Conservation (phyloP, 1,140 invertebrate genomes). For the Aphis craccivora region DNA sequence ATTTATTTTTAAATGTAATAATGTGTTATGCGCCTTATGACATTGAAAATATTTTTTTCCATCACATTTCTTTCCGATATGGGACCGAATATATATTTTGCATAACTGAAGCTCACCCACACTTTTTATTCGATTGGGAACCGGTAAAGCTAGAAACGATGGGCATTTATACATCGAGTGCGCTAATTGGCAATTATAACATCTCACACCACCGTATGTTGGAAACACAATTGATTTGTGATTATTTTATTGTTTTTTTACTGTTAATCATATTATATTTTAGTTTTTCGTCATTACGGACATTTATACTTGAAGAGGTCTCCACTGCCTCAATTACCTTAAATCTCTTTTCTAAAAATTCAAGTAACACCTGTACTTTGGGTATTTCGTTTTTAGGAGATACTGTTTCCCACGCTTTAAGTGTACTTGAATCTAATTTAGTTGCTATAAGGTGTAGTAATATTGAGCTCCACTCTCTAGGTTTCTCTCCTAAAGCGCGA, state of each 20-base stretch:
- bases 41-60: no score
- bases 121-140: background rate
- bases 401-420: background rate
- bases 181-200: background rate
- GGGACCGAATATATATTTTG: background rate
- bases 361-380: background rate
- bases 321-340: background rate
- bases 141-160: background rate
- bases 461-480: background rate
- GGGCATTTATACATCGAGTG: background rate
- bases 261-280: no score
- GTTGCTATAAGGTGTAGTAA: background rate
- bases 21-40: no score
- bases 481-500: background rate
- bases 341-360: constrained; percentile 10
- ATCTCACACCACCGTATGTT: background rate
- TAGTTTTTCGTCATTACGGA: background rate
- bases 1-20: no score
- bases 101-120: background rate
- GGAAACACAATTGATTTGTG: no score
- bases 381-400: constrained; percentile 4
- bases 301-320: background rate
- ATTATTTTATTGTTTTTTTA: background rate
- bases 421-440: constrained; percentile 13
- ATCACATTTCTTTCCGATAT: background rate